phyloP scores from a whole-genome alignment of 37 sponge, comb jelly and placozoan genomes.

The Beroe ovata region DNA sequence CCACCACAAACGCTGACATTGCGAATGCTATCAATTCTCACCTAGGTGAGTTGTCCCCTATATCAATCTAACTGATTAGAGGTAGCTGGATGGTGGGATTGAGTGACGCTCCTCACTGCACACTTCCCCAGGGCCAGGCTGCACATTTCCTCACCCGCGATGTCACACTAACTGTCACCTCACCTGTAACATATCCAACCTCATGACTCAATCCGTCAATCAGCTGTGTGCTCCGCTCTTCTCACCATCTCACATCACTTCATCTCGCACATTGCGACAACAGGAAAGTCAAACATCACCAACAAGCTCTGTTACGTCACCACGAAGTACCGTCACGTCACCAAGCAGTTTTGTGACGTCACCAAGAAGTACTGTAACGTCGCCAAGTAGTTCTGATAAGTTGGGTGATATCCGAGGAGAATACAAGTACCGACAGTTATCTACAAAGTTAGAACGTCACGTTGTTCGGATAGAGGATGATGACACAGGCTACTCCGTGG shows the following conservation, averaged over 20 bases:
- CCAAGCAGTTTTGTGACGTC: not conserved
- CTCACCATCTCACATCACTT: not conserved
- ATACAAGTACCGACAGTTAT: not conserved
- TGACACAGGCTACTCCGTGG: not conserved
- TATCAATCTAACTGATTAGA: too few relatives aligned
- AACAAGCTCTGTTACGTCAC: not conserved
- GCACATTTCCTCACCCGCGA: not conserved
- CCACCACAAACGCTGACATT: slow-evolving; percentile 19
- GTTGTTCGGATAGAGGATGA: not conserved
- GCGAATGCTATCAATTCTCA: not conserved
- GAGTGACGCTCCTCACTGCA: not conserved
- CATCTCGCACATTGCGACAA: too few relatives aligned
- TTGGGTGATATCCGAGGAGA: not conserved
- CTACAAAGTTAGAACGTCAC: not conserved
- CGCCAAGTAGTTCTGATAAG: not conserved
- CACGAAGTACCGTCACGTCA: not conserved
- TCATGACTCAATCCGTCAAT: slow-evolving; percentile 28
- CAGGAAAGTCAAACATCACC: too few relatives aligned
- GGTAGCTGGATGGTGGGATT: too few relatives aligned
- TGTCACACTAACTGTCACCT: slow-evolving; percentile 37
- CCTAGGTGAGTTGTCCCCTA: not conserved
- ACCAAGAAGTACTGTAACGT: not conserved
- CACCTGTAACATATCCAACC: slow-evolving; percentile 3
- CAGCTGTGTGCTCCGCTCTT: slow-evolving; percentile 1
- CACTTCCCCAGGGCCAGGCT: not conserved